phyloP scores from a whole-genome alignment of 2,797 vertebrate species.

The Moxostoma hubbsi region DNA sequence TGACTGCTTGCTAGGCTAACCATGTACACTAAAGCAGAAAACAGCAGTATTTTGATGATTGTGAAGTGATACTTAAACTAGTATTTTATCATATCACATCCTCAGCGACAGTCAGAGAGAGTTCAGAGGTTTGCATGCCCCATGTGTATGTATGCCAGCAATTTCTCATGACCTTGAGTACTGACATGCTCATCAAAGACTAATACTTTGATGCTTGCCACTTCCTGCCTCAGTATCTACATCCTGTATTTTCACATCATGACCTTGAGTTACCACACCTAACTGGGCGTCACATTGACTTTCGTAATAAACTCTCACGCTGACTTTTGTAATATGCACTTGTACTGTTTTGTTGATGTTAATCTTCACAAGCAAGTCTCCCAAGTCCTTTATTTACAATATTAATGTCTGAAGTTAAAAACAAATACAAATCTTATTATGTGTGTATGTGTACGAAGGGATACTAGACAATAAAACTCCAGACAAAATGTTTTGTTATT shows the following conservation, averaged over 20 bases:
- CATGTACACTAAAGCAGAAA: background rate
- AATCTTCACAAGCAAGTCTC: background rate
- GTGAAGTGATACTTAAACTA: background rate
- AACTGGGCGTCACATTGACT: conserved; percentile 25
- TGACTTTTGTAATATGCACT: background rate
- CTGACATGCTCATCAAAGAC: conserved; percentile 45
- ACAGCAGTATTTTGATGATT: background rate
- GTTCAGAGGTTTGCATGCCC: background rate
- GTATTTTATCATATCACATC: background rate
- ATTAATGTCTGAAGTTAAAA: background rate
- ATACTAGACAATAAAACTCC: background rate
- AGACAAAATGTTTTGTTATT: too few relatives aligned
- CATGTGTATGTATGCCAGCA: conserved; percentile 24
- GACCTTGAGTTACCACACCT: conserved; percentile 29
- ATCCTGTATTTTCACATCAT: conserved; percentile 50
- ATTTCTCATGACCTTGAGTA: conserved; percentile 56
- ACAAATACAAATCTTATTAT: background rate
- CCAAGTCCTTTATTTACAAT: background rate
- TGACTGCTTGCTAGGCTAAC: background rate
- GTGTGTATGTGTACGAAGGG: background rate
- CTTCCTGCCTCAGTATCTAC: conserved; percentile 54
- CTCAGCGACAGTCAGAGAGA: background rate
- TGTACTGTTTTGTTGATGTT: background rate
- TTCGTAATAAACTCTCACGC: background rate
- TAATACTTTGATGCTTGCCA: conserved; percentile 50